Base-by-base conservation (phyloP, 2,888 invertebrate genomes). In the Drosophila meridiana region DNA sequence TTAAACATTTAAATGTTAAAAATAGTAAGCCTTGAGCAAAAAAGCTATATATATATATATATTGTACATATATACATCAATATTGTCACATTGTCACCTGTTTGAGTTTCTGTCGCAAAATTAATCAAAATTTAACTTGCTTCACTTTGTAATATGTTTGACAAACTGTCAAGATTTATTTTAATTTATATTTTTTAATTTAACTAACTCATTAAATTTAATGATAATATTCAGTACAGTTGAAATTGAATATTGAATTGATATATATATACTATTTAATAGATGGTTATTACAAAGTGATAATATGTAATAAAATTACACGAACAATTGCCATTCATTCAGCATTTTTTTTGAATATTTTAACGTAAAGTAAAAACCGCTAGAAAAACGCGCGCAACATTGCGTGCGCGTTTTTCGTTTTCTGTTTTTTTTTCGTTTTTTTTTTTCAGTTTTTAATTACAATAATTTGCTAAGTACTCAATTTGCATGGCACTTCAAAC, bases 391-490 rank as follows among this genome's bases (percentile, higher is more conserved):
- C 42, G 56, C 48, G 58, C n/a, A 9, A 48, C 28, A 60, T 78
- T 69, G 75, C 79, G 69, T 77, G 79, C 40, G n/a, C n/a, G 45
- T 36, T 36, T 52, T 32, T 20, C 1, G 20, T 20, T 20, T 20
- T 20, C 8, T 20, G 7, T 20, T 9, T 20, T 32, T 73, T 77
- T 62, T 63, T 75, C 6, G 0, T 2, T 40, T 14, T 47, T 47
- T n/a, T 14, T 14, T 20, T 28, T 14, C 47, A 14, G 30, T 74
- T 73, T 61, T 61, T 76, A 81, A 83, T 85, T 80, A 86, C 71
- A 71, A 76, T 67, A 86, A 85, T 88, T 90, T 70, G 69, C 82
- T 76, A 86, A 90, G 73, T 86, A 86, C 74, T 83, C 76, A 83
- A 81, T 90, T 87, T 82, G 69, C 89, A 69, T 74, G 75, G 68